phyloP scores from a whole-genome alignment of 2,797 vertebrate species.

The Melanotaenia trifasciata region DNA sequence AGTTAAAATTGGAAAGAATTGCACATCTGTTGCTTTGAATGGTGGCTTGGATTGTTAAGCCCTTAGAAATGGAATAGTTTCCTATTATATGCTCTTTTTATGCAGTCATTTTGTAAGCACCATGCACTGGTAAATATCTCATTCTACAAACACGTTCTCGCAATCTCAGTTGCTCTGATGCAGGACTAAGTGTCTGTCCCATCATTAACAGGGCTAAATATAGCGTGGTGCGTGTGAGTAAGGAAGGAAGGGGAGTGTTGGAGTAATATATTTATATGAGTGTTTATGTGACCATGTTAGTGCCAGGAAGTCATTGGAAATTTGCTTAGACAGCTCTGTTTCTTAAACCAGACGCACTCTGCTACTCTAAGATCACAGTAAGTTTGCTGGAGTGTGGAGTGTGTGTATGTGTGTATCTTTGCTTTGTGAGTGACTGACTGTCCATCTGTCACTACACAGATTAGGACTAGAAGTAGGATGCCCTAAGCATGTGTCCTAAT shows the following conservation, averaged over 20 bases:
- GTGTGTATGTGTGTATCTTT: constrained; percentile 23
- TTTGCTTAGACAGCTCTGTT: constrained; percentile 56
- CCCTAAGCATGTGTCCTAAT: constrained; percentile 6
- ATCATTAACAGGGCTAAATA: constrained; percentile 71
- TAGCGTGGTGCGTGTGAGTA: constrained; percentile 54
- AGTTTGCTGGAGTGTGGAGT: constrained; percentile 44
- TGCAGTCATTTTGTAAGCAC: neutral
- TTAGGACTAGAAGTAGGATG: constrained; percentile 40
- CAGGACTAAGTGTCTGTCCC: constrained; percentile 48
- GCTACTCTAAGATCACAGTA: constrained; percentile 44
- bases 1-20: constrained; percentile 7
- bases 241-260: constrained; percentile 28
- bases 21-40: neutral
- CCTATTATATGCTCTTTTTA: neutral
- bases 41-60: neutral
- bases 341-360: constrained; percentile 44
- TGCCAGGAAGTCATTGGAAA: constrained; percentile 61
- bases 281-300: constrained; percentile 57
- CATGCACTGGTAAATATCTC: constrained; percentile 10
- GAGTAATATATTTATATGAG: constrained; percentile 63
- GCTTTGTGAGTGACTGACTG: constrained; percentile 13
- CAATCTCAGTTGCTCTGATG: constrained; percentile 20
- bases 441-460: constrained; percentile 35
- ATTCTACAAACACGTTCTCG: constrained; percentile 29
- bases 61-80: constrained; percentile 10